phyloP scores from a whole-genome alignment of 2,113 vertebrate genomes.

The Cacatua alba region DNA sequence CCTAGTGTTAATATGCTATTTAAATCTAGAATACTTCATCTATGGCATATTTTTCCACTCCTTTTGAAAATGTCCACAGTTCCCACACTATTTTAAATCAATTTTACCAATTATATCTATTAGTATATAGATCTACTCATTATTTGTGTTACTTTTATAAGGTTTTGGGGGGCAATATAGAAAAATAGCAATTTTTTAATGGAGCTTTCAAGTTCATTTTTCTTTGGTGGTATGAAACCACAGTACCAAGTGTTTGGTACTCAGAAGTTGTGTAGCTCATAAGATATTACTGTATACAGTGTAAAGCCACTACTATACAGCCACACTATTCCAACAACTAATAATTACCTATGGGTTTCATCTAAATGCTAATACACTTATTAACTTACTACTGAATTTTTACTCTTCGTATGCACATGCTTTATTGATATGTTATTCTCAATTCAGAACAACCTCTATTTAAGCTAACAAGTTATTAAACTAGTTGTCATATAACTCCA shows the following conservation, averaged over 20 bases:
- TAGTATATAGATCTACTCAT: background rate
- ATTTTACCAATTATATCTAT: background rate
- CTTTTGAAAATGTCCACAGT: background rate
- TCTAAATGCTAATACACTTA: background rate
- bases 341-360: background rate
- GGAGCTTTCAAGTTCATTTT: background rate
- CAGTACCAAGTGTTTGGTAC: background rate
- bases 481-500: background rate
- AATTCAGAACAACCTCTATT: background rate
- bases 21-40: background rate
- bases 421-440: background rate
- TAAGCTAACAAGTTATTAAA: background rate
- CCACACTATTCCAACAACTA: background rate
- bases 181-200: background rate
- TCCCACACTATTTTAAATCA: background rate
- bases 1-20: background rate
- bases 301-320: background rate
- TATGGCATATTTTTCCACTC: background rate
- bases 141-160: accelerated
- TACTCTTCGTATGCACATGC: background rate
- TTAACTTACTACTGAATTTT: background rate
- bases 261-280: background rate
- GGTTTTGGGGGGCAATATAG: background rate
- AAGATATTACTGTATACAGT: background rate
- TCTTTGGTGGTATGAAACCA: background rate